Conservation (phyloP, 2,797 vertebrate genomes). For the Dipus sagitta region DNA sequence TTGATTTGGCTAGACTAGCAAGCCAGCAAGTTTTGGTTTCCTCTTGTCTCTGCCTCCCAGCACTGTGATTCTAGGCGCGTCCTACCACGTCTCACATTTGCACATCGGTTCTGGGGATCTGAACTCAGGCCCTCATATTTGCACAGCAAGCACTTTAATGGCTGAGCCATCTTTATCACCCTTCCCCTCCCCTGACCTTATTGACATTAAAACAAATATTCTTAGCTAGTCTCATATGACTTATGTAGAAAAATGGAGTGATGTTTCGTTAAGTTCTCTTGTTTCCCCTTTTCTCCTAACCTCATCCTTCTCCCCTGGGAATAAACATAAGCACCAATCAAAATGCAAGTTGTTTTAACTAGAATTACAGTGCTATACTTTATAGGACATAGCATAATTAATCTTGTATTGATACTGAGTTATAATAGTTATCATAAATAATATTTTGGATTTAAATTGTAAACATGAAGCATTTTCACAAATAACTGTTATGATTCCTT, state of each 20-base stretch:
- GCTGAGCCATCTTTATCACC: too few relatives aligned
- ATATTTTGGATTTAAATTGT: slow-evolving; percentile 1
- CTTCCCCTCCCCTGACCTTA: too few relatives aligned
- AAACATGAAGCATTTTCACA: slow-evolving; percentile 26
- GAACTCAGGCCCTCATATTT: too few relatives aligned
- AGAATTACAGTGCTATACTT: background rate
- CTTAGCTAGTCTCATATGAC: slow-evolving; percentile 5
- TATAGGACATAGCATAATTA: slow-evolving; percentile 37
- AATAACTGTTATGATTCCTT: slow-evolving; percentile 50
- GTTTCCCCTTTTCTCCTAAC: background rate
- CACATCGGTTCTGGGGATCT: too few relatives aligned
- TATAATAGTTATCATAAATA: background rate
- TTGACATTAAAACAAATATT: background rate
- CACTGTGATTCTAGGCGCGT: too few relatives aligned
- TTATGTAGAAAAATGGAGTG: slow-evolving; percentile 1
- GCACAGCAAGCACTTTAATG: too few relatives aligned
- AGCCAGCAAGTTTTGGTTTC: too few relatives aligned
- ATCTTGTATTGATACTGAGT: slow-evolving; percentile 38
- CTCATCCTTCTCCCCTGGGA: background rate
- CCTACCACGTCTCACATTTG: too few relatives aligned
- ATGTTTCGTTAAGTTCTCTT: slow-evolving; percentile 30
- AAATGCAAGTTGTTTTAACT: slow-evolving; percentile 57
- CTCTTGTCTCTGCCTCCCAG: too few relatives aligned
- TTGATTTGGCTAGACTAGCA: too few relatives aligned
- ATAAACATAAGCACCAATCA: background rate